These are phyloP conservation scores for Megaceryle torquata DNA, from an alignment of 2,113 vertebrate genomes.

Conservation along the genomic window DNA sequence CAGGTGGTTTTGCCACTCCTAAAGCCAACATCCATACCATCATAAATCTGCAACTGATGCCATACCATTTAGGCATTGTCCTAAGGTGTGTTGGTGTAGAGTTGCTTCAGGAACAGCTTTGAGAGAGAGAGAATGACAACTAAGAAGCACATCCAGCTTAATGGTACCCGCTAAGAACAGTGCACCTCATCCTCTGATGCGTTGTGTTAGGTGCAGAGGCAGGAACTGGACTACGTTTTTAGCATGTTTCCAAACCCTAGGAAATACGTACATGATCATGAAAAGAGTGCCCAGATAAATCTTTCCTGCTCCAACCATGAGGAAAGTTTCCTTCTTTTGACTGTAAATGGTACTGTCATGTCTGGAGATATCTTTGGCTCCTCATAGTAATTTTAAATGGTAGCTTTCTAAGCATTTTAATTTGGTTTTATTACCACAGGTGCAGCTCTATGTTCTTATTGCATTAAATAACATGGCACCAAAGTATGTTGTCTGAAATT, in stretches of 20 bases:
- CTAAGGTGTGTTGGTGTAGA: background rate
- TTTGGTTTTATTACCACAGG: background rate
- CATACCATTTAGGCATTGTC: background rate
- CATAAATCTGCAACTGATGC: background rate
- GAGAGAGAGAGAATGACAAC: background rate
- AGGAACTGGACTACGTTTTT: background rate
- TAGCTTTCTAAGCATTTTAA: background rate
- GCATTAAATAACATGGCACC: background rate
- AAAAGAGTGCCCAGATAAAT: background rate
- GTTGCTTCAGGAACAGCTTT: background rate
- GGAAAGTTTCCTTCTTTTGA: background rate
- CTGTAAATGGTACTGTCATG: background rate
- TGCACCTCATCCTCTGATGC: background rate
- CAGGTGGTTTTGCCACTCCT: background rate
- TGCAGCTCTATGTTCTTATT: background rate
- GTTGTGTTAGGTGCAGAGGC: background rate
- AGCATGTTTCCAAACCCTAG: background rate
- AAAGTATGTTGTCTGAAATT: background rate
- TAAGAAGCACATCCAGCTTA: background rate
- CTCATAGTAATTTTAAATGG: background rate
- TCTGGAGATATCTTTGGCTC: background rate
- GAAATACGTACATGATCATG: background rate
- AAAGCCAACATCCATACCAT: background rate
- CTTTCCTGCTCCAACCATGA: background rate
- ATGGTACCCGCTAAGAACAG: fast-evolving